Evolutionary conservation across 2,888 invertebrate genomes (phyloP), one percentile per base, ranked within the genome.

Genomic region (Noctua pronuba): DNA sequence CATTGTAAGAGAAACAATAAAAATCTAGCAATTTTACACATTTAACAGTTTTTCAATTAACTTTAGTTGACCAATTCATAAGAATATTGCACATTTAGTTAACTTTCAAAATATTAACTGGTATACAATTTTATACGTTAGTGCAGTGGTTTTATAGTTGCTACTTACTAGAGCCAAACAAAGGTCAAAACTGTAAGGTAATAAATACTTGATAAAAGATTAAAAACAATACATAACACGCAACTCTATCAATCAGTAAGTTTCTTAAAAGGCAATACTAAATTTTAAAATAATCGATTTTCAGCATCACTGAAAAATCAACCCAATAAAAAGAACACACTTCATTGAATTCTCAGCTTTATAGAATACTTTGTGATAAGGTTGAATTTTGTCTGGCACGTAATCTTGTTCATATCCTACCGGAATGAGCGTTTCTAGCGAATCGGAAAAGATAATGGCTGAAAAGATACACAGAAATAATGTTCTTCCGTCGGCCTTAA

Each of bases 371-470:
- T 35, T 55, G 5, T 66, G 13, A 83, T 88, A 91, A 82, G 80
- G 86, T 83, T 83, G 66, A 88, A 74, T 81, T 86, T 88, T 8
- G 80, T 69, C 73, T 86, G 85, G 81, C 83, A 82, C 38, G 21
- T n/a, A 28, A 70, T 74, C 76, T 74, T 78, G 71, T 70, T 78
- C 73, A 88, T 88, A 91, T 91, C 91, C 90, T 91, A 90, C 91
- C 93, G 94, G 94, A 95, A 95, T 91, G 49, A 88, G 88, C 93
- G 94, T 94, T 95, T 95, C 94, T 93, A 94, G 91, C 92, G 91
- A 94, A 96, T 95, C 95, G 94, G 94, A 94, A 95, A 92, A 93
- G 92, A 94, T 96, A 96, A 96, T 96, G 89, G 93, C 90, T 93
- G 91, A 92, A 94, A 93, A 93, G 93, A 95, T 94, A 91, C 88